phyloP scores from a whole-genome alignment of 2,113 vertebrate species.

The Platycercus adscitus region DNA sequence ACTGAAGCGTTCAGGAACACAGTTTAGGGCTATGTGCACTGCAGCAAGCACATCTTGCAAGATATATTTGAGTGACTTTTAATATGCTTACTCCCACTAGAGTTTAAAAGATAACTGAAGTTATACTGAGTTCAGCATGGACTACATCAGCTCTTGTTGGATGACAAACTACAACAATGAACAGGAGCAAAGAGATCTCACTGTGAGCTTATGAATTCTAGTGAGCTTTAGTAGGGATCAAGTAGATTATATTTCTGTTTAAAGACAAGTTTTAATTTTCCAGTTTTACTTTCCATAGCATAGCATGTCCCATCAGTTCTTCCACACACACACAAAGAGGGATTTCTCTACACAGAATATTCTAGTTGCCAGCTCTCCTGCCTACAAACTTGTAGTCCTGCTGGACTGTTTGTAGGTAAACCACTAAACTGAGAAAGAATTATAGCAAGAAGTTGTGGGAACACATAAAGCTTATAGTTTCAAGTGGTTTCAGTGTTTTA shows the following conservation, averaged over 20 bases:
- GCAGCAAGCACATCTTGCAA: not conserved
- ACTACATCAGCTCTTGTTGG: not conserved
- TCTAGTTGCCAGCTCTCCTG: not conserved
- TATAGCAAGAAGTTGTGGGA: not conserved
- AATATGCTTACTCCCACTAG: not conserved
- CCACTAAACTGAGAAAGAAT: not conserved
- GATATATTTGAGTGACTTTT: not conserved
- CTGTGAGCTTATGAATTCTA: not conserved
- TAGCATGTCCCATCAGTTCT: not conserved
- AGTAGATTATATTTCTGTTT: not conserved
- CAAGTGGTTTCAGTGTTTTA: not conserved
- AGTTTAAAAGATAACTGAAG: not conserved
- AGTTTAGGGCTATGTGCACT: not conserved
- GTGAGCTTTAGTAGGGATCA: not conserved
- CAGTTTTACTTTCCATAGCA: not conserved
- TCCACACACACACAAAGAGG: not conserved
- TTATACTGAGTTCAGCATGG: fast-evolving
- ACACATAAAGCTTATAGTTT: not conserved
- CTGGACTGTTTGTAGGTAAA: not conserved
- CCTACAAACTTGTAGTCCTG: not conserved
- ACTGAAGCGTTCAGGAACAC: not conserved
- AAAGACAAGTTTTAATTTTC: not conserved
- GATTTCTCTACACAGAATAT: not conserved
- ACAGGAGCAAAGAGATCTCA: not conserved
- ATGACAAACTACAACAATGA: not conserved